phyloP scores from a whole-genome alignment of 1,140 invertebrate species.

The Eriocheir sinensis region DNA sequence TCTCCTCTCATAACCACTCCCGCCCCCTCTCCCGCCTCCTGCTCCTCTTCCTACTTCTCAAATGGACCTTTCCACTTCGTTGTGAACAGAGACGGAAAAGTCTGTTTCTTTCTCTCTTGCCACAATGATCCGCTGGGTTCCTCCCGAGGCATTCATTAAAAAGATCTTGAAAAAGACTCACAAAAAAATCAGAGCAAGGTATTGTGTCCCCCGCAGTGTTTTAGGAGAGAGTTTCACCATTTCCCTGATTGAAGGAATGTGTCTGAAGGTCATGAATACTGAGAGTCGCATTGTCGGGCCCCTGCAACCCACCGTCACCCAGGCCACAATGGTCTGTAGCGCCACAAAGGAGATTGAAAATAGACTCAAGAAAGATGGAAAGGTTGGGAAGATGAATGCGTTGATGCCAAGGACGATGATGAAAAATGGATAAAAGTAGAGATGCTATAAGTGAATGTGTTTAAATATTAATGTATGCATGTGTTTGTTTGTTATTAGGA shows the following conservation, averaged over 20 bases:
- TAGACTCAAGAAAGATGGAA: too few relatives aligned
- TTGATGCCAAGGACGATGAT: too few relatives aligned
- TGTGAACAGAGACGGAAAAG: not conserved
- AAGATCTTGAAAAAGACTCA: not conserved
- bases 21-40: not conserved
- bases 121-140: slow-evolving; percentile 6
- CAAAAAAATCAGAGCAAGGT: not conserved
- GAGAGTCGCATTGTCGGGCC: too few relatives aligned
- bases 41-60: not conserved
- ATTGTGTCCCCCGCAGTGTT: not conserved
- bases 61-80: not conserved
- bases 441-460: too few relatives aligned
- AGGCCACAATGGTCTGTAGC: too few relatives aligned
- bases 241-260: slow-evolving; percentile 13
- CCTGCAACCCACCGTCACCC: too few relatives aligned
- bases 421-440: too few relatives aligned
- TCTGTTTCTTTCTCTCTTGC: not conserved
- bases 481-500: too few relatives aligned
- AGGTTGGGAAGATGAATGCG: too few relatives aligned
- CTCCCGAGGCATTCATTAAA: not conserved
- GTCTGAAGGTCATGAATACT: not conserved
- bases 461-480: too few relatives aligned
- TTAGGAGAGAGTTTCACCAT: not conserved
- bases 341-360: too few relatives aligned
- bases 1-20: too few relatives aligned